Base-by-base conservation (phyloP, 2,797 vertebrate genomes). In the Phoeniculus purpureus region DNA sequence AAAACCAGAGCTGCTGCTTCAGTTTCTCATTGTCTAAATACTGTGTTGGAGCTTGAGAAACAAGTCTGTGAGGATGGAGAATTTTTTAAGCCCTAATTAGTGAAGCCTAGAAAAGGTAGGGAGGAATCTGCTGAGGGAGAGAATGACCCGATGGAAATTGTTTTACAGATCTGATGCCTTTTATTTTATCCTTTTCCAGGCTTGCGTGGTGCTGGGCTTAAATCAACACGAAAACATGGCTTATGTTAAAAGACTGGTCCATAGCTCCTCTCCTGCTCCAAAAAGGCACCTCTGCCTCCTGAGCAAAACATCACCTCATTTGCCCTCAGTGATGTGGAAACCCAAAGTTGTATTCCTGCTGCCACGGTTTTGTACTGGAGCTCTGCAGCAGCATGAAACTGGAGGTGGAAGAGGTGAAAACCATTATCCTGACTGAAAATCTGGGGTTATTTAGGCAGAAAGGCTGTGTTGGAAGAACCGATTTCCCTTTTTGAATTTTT, bases 1-100 rank as follows among this genome's bases (percentile, higher is more conserved):
- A 81, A 87, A 94, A 22, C n/a, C 78, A 75, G 62, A 87, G 29
- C 32, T 75, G 75, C 73, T 87, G 66, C 88, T 92, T 93, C 56
- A n/a, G 40, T 72, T 89, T 78, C 66, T 90, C 64, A 31, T 90
- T 54, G 78, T 85, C 67, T 85, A 20, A 87, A 86, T 82, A 62
- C 86, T 87, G 50, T 71, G 13, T 15, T 48, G 56, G 37, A 85
- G 70, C 81, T 81, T 75, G 81, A 90, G 79, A 85, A 94, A 90
- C 70, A 90, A 78, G 70, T 59, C 62, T 76, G 85, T 58, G 81
- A 75, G 91, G 54, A 71, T 74, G 59, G 32, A 65, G 55, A 32
- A 14, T 72, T 89, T 74, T 91, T 32, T 21, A 65, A 82, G 51
- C 71, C 90, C 21, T 60, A 31, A 65, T 77, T 90, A 84, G 23